Conservation (phyloP, 2,113 vertebrate species). For the Pterocles gutturalis region DNA sequence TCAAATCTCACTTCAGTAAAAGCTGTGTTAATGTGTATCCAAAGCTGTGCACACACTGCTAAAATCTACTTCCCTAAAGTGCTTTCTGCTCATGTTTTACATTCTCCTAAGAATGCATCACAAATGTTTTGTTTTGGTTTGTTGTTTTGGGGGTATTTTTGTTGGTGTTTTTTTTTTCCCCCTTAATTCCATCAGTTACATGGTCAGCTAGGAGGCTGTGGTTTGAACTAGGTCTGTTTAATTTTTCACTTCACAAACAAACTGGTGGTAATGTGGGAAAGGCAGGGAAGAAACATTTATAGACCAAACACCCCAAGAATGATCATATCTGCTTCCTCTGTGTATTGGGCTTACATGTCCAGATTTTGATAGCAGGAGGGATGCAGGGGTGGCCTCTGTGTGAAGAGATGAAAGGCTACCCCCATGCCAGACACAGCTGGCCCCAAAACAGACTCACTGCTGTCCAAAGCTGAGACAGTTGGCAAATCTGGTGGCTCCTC, state of each 20-base stretch:
- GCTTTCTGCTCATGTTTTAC: slow-evolving; percentile 39
- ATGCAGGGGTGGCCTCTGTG: not conserved
- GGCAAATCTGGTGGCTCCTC: not conserved
- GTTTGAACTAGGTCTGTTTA: not conserved
- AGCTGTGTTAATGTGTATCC: not conserved
- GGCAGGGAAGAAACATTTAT: not conserved
- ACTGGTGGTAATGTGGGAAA: not conserved
- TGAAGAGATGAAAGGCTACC: not conserved
- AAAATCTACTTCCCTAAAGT: slow-evolving; percentile 4
- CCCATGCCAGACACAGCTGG: not conserved
- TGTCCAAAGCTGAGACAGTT: not conserved
- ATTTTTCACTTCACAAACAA: slow-evolving; percentile 20
- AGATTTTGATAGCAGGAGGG: not conserved
- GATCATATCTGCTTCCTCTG: not conserved
- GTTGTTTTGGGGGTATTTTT: not conserved
- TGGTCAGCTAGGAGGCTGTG: not conserved
- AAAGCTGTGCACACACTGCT: not conserved
- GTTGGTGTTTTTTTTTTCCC: not conserved
- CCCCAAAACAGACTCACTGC: not conserved
- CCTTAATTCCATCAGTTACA: not conserved
- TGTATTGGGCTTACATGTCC: accelerated
- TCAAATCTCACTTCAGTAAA: not conserved
- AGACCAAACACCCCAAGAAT: not conserved
- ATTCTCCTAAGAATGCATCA: slow-evolving; percentile 5
- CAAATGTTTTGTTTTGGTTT: not conserved